Evolutionary conservation across 2,113 vertebrate genomes (phyloP).

Genomic region (Thalassarche chlororhynchos): DNA sequence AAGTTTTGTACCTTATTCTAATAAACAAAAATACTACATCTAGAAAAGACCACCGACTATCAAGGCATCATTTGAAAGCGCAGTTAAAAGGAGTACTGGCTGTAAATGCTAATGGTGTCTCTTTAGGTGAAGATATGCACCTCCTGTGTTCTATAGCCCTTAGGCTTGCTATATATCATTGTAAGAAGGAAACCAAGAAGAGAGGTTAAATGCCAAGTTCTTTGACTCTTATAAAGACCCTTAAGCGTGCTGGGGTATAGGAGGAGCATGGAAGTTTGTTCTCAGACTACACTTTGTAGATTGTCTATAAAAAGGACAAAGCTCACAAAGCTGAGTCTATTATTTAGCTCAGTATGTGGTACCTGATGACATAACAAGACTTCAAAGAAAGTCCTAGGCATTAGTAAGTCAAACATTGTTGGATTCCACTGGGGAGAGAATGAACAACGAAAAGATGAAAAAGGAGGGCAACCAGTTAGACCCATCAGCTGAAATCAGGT

Average conservation of each 20-base stretch:
- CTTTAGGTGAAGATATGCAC: not conserved
- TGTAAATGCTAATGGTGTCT: not conserved
- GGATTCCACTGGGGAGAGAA: not conserved
- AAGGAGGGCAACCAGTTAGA: not conserved
- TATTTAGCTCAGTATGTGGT: not conserved
- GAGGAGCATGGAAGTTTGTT: not conserved
- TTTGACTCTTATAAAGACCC: not conserved
- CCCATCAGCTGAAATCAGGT: not conserved
- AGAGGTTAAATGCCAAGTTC: not conserved
- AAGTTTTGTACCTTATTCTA: not conserved
- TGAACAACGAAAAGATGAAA: not conserved
- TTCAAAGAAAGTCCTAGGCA: not conserved
- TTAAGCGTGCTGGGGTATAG: not conserved
- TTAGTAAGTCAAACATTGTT: not conserved
- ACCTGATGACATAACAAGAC: not conserved
- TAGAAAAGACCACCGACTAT: not conserved
- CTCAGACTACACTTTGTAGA: not conserved
- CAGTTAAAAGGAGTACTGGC: not conserved
- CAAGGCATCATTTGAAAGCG: not conserved
- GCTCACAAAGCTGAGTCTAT: not conserved
- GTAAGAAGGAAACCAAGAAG: not conserved
- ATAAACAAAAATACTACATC: not conserved
- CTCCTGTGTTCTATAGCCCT: not conserved
- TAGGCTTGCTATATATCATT: fast-evolving
- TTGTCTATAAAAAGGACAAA: not conserved